Base-by-base conservation (phyloP, 2,113 vertebrate species). In the Hypanus sabinus region DNA sequence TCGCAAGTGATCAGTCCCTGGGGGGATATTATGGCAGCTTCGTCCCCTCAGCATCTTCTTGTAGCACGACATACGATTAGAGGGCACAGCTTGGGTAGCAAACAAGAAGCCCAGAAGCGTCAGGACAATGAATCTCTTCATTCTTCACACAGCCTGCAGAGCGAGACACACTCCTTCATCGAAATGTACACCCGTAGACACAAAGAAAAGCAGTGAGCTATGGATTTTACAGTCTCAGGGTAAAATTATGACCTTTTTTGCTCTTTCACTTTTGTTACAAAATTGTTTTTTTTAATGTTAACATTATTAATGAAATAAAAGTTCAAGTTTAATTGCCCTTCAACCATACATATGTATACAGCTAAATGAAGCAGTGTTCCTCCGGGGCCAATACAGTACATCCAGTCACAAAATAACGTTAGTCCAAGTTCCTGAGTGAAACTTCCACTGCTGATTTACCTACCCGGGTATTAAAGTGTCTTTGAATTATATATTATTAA, bases 1-100 rank as follows among this genome's bases (percentile, higher is more conserved):
- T 0, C 95, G 95, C 81, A 98, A 96, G 73, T 95, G 94, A 7
- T 95, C 95, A 0, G 0, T 9, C 77, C 96, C 95, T 0, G 96
- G 91, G 0, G 96, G 95, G 93, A 97, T 94, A 88, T 27, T 95
- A 94, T 96, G 96, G 7, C 97, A 98, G 94, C 94, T 95, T 94
- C 94, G 95, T 65, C 96, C 96, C 81, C 90, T 94, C 36, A 98
- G 93, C 33, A 95, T 90, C 94, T 97, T 97, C 95, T 95, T 97
- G 96, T 97, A 97, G 92, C 97, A 98, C 0, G 96, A 95, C 0
- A 95, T 96, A 9, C 95, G 96, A 55, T 5, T 95, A 60, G 96
- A 94, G 7, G 97, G 97, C 93, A 87, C 94, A 0, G 95, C 94
- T 0, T 95, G 94, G 10, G 57, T 60, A 0, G 94, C 94, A 22